Base-by-base conservation (phyloP, 2,888 invertebrate genomes). In the Idaea biselata region DNA sequence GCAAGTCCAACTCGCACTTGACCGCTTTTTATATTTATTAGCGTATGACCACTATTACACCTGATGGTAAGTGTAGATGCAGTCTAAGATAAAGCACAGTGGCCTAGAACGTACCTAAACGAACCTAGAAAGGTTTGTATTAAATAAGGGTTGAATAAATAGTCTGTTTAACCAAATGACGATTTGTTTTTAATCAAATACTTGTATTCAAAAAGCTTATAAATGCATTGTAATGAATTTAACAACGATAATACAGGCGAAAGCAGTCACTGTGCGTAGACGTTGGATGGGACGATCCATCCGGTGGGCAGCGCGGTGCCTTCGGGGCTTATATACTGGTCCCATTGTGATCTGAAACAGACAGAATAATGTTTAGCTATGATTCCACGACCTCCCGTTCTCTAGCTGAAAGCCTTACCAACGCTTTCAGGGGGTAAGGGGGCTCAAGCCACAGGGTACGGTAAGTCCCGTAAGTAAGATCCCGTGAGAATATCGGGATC, bases 291-390 rank as follows among this genome's bases (percentile, higher is more conserved):
- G 53, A 95, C 77, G 18, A 96, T 93, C 96, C 96, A 97, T 0
- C 96, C 95, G 44, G 94, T 75, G 8, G 97, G 97, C 69, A 97
- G 89, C 18, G 93, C 78, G 4, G 94, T 93, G 5, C 95, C 95
- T 62, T 91, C 86, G 6, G 75, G 79, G 63, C 87, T 86, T n/a
- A 88, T 67, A 61, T 77, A 85, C 74, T 78, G 71, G 79, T 93
- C 87, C 94, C 89, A 92, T 79, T 93, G 72, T 73, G 88, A 79
- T 87, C 94, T 94, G 90, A 80, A 90, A 93, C 17, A 60, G 67
- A 53, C 11, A 16, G 25, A 55, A 58, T n/a, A 14, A 14, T 4
- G 58, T n/a, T n/a, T n/a, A n/a, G n/a, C n/a, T n/a, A n/a, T n/a
- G n/a, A n/a, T n/a, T n/a, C n/a, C n/a, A n/a, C n/a, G n/a, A n/a